These are phyloP conservation scores for Acanthis flammea DNA, from an alignment of 2,797 vertebrate genomes.

Conservation along the genomic window DNA sequence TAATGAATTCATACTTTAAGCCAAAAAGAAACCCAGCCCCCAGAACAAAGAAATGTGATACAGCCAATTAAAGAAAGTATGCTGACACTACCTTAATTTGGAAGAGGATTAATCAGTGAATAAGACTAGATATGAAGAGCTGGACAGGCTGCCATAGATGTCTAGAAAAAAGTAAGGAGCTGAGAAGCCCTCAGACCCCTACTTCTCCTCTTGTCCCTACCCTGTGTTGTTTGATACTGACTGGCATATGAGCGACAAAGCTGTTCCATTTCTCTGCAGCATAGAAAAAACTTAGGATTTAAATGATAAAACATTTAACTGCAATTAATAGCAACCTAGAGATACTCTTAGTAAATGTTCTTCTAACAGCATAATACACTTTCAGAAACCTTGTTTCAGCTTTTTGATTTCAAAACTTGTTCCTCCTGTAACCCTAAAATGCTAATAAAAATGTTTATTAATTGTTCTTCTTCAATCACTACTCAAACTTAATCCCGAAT, in stretches of 20 bases:
- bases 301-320: not conserved
- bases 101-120: not conserved
- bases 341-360: not conserved
- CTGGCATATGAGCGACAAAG: not conserved
- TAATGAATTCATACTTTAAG: conserved; percentile 38
- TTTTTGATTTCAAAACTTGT: not conserved
- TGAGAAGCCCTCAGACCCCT: not conserved
- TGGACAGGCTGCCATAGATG: not conserved
- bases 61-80: conserved; percentile 8
- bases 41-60: conserved; percentile 40
- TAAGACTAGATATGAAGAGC: not conserved
- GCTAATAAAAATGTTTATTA: not conserved
- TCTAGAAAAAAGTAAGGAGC: not conserved
- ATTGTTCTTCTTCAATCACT: not conserved
- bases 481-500: not conserved
- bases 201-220: not conserved
- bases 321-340: not conserved
- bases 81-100: conserved; percentile 4
- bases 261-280: not conserved
- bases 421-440: not conserved
- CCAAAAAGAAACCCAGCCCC: not conserved
- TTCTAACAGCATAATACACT: not conserved
- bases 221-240: not conserved
- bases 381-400: not conserved
- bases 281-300: not conserved